Base-by-base conservation (phyloP, 2,797 vertebrate species). In the Novumbra hubbsi region DNA sequence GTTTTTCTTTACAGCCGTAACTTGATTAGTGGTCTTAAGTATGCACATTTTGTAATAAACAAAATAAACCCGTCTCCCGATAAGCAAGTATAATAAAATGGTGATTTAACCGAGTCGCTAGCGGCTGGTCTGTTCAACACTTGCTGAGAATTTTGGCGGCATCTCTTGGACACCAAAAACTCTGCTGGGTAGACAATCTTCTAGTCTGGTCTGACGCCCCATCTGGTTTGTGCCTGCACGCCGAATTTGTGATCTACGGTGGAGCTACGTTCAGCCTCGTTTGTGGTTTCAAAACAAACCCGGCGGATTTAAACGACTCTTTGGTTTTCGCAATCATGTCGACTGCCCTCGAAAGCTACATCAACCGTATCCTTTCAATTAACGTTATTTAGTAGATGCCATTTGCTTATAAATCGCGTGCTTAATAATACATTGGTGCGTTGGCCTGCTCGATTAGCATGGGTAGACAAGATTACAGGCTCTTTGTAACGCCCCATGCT, bases 341-440 rank as follows among this genome's bases (percentile, higher is more conserved):
- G 4, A 96, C 96, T 1, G 96, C 97, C 0, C 79, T 98, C 78
- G 97, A 98, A 84, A 98, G 94, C 81, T 98, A 97, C 85, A 97
- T 98, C 57, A 97, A 98, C 91, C 95, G 97, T 97, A 98, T 97
- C 96, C 94, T 95, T 69, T n/a, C 9, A 49, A 64, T 30, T 74
- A 21, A 28, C 14, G 2, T 21, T 14, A 14, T 27, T 27, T 11
- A 24, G n/a, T 21, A 27, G 24, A 21, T 24, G 55, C 24, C 8
- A 27, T 27, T 60, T 60, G 55, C 55, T 60, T 1, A 60, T 60
- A 24, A 27, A 27, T 60, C 21, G 21, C n/a, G 11, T 60, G 55
- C 21, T 60, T 60, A 60, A n/a, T 60, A 9, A 57, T 57, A 24
- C 21, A 11, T 24, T 8, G n/a, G n/a, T 4, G 55, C 55, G 21